These are phyloP conservation scores for Cottus gobio DNA, from an alignment of 2,113 vertebrate species.

Conservation along the genomic window DNA sequence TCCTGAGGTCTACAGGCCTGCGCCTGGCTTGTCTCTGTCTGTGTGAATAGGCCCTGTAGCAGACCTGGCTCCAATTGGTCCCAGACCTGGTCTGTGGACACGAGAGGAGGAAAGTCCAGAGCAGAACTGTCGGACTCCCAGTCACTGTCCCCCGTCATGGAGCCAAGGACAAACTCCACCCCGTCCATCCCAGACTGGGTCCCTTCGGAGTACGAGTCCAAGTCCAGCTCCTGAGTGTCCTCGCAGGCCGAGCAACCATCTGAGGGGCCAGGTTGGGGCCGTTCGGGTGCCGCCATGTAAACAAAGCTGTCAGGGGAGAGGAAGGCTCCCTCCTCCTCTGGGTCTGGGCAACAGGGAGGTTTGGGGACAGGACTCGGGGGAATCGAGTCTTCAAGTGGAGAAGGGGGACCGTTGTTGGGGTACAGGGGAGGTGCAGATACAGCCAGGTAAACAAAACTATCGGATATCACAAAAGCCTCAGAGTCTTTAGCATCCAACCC, in stretches of 20 bases:
- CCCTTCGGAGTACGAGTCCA: constrained; percentile 83
- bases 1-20: constrained; percentile 28
- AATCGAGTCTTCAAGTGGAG: constrained; percentile 72
- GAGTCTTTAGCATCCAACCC: constrained; percentile 67
- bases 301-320: constrained; percentile 84
- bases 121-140: constrained; percentile 83
- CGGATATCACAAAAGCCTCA: constrained; percentile 80
- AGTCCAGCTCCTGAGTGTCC: constrained; percentile 74
- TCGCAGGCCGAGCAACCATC: constrained; percentile 77
- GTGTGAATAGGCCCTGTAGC: constrained; percentile 78
- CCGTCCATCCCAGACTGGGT: constrained; percentile 81
- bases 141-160: constrained; percentile 83
- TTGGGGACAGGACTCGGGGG: constrained; percentile 82
- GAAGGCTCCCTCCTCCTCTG: constrained; percentile 73
- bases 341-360: constrained; percentile 54
- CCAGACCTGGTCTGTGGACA: constrained; percentile 72
- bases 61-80: constrained; percentile 82
- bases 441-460: constrained; percentile 87
- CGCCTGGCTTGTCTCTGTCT: constrained; percentile 33
- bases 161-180: constrained; percentile 82
- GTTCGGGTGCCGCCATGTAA: constrained; percentile 85
- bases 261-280: constrained; percentile 63
- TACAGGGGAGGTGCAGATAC: constrained; percentile 78
- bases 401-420: constrained; percentile 76
- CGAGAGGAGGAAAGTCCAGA: constrained; percentile 63